These are phyloP conservation scores for Apis florea DNA, from an alignment of 1,140 invertebrate genomes.

Conservation along the genomic window DNA sequence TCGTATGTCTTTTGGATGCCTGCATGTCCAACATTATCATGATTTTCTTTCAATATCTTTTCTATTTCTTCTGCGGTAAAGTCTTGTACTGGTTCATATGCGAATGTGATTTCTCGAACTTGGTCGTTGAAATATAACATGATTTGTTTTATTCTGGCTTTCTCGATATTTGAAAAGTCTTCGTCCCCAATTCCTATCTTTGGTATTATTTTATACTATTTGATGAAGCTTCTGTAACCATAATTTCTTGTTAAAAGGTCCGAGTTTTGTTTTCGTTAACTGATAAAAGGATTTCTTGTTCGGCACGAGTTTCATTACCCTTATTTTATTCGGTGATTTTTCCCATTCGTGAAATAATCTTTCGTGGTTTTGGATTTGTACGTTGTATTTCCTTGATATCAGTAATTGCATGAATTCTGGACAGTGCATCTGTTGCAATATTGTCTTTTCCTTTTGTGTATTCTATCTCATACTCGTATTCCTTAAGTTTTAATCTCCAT, in stretches of 20 bases:
- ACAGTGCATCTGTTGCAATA: not conserved
- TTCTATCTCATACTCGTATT: slow-evolving; percentile 16
- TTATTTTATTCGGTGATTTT: not conserved
- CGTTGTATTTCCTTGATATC: too few relatives aligned
- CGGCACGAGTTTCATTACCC: not conserved
- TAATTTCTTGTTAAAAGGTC: not conserved
- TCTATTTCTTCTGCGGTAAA: not conserved
- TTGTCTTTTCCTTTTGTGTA: slow-evolving; percentile 26
- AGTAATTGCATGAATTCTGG: not conserved
- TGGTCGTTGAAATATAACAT: not conserved
- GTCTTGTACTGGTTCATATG: not conserved
- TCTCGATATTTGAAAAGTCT: not conserved
- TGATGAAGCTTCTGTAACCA: too few relatives aligned
- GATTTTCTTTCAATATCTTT: not conserved
- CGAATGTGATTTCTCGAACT: not conserved
- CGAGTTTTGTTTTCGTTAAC: not conserved
- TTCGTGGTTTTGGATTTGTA: too few relatives aligned
- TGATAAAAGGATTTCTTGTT: not conserved
- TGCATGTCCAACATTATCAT: too few relatives aligned
- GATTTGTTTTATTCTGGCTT: not conserved
- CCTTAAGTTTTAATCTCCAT: slow-evolving; percentile 19
- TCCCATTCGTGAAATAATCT: not conserved
- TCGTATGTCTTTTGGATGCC: slow-evolving; percentile 1
- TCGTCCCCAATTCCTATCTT: not conserved
- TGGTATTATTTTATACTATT: too few relatives aligned